Evolutionary conservation across 2,113 vertebrate species (phyloP).

Genomic region (Boleophthalmus pectinirostris): DNA sequence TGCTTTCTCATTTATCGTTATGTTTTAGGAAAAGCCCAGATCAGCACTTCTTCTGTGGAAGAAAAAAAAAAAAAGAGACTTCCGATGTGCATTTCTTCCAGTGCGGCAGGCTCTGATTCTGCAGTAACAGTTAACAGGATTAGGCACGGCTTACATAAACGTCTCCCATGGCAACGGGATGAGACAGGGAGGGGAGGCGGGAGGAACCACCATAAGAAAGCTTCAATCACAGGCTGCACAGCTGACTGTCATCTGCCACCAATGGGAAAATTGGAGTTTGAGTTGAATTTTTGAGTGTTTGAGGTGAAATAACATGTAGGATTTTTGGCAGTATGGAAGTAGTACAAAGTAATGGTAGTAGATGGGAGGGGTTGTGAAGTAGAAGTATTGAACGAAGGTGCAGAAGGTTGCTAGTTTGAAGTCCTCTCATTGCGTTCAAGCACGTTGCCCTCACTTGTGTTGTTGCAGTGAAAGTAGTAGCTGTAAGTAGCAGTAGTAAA

Average conservation of each 20-base stretch:
- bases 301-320: too few relatives aligned
- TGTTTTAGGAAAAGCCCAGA: conserved; percentile 19
- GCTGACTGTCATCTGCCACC: conserved; percentile 34
- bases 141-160: conserved; percentile 75
- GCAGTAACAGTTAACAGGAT: conserved; percentile 71
- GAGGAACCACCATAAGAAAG: conserved; percentile 39
- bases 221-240: conserved; percentile 42
- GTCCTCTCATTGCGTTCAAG: neutral
- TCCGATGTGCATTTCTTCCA: conserved; percentile 38
- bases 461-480: neutral
- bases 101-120: conserved; percentile 43
- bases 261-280: neutral
- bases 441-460: too few relatives aligned
- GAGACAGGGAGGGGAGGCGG: conserved; percentile 24
- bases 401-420: neutral
- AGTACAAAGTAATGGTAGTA: neutral
- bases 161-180: conserved; percentile 72
- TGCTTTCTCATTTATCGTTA: conserved; percentile 12
- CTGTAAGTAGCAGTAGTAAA: too few relatives aligned
- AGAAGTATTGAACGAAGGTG: neutral
- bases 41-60: conserved; percentile 9
- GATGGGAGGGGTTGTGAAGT: neutral
- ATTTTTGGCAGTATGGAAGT: neutral
- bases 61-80: conserved; percentile 14
- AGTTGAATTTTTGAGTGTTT: too few relatives aligned